These are phyloP conservation scores for Cynopterus brachyotis DNA, from an alignment of 2,113 vertebrate species.

Conservation along the genomic window DNA sequence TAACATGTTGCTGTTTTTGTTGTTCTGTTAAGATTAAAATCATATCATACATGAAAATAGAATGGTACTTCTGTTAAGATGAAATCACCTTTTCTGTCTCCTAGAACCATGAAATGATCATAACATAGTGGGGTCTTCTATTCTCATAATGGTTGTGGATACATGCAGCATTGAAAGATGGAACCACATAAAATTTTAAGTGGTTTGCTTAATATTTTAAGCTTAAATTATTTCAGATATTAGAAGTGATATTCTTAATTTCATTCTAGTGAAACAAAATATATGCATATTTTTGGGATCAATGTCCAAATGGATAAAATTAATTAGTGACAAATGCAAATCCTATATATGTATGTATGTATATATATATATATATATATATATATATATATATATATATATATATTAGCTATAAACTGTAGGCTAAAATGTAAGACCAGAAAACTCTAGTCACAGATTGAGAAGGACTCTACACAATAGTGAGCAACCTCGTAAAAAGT, in stretches of 20 bases:
- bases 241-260: constrained; percentile 39
- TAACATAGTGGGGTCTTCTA: not conserved
- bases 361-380: not conserved
- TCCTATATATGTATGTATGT: not conserved
- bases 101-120: constrained; percentile 6
- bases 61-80: not conserved
- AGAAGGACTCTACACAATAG: not conserved
- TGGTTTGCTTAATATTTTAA: not conserved
- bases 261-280: not conserved
- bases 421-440: not conserved
- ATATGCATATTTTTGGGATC: not conserved
- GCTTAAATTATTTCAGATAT: not conserved
- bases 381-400: not conserved
- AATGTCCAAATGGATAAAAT: not conserved
- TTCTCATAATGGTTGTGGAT: not conserved
- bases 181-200: not conserved
- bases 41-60: constrained; percentile 46
- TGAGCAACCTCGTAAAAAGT: not conserved
- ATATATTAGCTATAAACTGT: not conserved
- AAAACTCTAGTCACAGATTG: not conserved
- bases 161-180: not conserved
- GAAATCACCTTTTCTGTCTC: constrained; percentile 20
- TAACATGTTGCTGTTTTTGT: constrained; percentile 59
- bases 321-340: not conserved
- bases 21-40: constrained; percentile 57